Conservation (phyloP, 2,888 invertebrate genomes). For the Lycaena phlaeas region DNA sequence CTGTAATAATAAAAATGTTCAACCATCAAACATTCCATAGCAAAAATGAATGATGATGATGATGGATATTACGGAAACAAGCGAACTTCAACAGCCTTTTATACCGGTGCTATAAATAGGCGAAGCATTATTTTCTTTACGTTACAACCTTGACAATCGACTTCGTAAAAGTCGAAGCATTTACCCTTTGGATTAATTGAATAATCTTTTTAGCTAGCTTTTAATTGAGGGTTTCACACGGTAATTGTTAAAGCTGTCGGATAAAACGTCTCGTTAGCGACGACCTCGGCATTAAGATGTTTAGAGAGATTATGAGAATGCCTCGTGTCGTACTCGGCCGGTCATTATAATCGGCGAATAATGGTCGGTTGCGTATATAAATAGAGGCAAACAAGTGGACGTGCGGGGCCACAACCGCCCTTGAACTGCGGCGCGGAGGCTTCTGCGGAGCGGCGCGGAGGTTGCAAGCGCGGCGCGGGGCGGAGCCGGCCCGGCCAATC, state of each 20-base stretch:
- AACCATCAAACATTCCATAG: too few species aligned
- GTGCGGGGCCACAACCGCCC: conserved; percentile 58
- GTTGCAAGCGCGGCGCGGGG: conserved; percentile 37
- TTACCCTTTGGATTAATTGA: conserved; percentile 1
- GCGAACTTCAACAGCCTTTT: too few species aligned
- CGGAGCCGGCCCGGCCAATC: conserved; percentile 61
- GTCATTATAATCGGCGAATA: not conserved
- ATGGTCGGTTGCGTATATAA: not conserved
- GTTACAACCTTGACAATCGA: not conserved
- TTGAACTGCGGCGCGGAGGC: conserved; percentile 58
- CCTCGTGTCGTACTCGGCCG: not conserved
- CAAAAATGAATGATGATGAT: too few species aligned
- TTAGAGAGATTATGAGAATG: not conserved
- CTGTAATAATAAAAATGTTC: too few species aligned
- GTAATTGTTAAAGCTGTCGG: conserved; percentile 4
- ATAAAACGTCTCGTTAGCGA: conserved; percentile 11
- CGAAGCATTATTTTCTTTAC: too few species aligned
- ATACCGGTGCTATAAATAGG: too few species aligned
- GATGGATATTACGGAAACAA: too few species aligned
- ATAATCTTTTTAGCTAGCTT: not conserved
- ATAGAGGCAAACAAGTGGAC: conserved; percentile 28
- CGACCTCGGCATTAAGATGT: conserved; percentile 10
- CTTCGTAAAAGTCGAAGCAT: not conserved
- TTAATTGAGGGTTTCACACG: conserved; percentile 5
- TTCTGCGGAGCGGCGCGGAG: conserved; percentile 26